A percentile compares a stretch with the other conserved stretches of the same genome.
Evolutionary conservation across 2,888 invertebrate species (phyloP).

Genomic region (Autographa pulchrina): DNA sequence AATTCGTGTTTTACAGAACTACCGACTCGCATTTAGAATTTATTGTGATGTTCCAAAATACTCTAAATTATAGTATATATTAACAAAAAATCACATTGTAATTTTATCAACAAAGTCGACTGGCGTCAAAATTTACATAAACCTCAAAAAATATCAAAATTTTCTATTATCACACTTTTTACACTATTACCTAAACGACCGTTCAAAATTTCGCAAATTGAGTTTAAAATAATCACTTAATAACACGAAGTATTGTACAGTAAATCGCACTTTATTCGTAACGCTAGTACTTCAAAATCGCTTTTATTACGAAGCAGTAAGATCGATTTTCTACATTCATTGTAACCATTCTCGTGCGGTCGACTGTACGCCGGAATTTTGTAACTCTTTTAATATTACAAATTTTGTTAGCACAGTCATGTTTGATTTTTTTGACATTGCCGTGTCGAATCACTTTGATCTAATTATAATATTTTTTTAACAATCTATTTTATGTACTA

Average conservation of each 20-base stretch:
- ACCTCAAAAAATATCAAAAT: no score
- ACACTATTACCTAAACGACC: background rate
- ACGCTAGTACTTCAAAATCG: background rate
- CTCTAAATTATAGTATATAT: no score
- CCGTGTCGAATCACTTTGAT: constrained; percentile 2
- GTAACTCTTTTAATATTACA: background rate
- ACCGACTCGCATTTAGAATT: no score
- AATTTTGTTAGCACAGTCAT: background rate
- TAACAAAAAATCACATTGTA: no score
- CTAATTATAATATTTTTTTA: background rate
- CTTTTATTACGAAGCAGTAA: background rate
- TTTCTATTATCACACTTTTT: constrained; percentile 3
- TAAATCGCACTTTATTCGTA: background rate
- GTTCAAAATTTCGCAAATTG: constrained; percentile 2
- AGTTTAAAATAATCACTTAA: constrained; percentile 4
- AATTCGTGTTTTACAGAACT: no score
- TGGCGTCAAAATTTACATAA: no score
- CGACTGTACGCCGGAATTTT: background rate
- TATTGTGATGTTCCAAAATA: no score
- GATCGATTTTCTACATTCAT: background rate
- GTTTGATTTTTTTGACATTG: background rate
- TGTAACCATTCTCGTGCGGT: background rate
- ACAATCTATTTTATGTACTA: no score
- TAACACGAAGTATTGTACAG: background rate
- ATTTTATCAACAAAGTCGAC: no score